A percentile compares a stretch with the other conserved stretches of the same genome.
phyloP scores from a whole-genome alignment of 23 tunicate species.

The Ascidia mentula region DNA sequence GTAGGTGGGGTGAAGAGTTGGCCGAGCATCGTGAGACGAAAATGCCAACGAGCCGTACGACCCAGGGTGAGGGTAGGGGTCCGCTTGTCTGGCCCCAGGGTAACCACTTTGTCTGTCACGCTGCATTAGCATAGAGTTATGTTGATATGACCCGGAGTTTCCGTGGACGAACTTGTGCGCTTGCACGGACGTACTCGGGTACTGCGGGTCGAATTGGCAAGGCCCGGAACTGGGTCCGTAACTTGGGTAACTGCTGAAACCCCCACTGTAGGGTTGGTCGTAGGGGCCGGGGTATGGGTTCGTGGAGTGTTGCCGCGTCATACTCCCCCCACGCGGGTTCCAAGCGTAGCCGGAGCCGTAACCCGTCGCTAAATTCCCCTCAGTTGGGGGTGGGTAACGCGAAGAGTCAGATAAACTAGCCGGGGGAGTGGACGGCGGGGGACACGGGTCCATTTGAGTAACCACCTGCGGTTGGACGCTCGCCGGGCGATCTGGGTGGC shows the following conservation, averaged over 20 bases:
- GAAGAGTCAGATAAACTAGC: not conserved
- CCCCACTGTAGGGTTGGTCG: conserved; percentile 28
- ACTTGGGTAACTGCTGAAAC: conserved; percentile 18
- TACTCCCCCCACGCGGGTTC: not conserved
- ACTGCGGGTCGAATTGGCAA: not conserved
- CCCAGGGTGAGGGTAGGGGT: not conserved
- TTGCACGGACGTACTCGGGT: not conserved
- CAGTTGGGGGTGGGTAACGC: not conserved
- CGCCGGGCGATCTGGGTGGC: conserved; percentile 34
- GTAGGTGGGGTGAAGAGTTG: not conserved
- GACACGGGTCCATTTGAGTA: not conserved
- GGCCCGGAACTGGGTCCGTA: not conserved
- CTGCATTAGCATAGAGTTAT: conserved; percentile 4
- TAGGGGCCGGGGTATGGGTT: conserved; percentile 17
- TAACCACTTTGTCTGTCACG: not conserved
- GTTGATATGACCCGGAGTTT: not conserved
- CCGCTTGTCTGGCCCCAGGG: not conserved
- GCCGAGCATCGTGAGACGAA: not conserved
- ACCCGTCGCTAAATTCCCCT: not conserved
- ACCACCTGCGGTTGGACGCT: conserved; percentile 44
- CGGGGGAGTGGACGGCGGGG: conserved; percentile 42
- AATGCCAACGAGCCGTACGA: not conserved
- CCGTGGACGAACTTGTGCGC: conserved; percentile 7
- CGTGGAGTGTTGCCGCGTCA: conserved; percentile 1
- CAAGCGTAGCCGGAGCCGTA: not conserved